A percentile compares a stretch with the other conserved stretches of the same genome.
Conservation (phyloP, 2,888 invertebrate genomes). For the Aspidiotus rigidus region DNA sequence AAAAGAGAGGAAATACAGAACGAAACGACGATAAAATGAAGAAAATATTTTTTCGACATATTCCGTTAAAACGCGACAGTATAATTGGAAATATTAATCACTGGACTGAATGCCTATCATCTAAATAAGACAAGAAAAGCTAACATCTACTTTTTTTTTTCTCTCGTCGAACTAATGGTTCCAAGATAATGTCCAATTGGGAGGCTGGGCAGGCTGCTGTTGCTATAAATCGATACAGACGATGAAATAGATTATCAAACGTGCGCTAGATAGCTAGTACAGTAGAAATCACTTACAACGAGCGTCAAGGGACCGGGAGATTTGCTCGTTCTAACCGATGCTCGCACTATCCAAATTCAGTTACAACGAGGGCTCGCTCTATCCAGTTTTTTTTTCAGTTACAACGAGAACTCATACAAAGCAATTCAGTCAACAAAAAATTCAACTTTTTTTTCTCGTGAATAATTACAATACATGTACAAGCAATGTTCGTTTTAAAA, state of each 20-base stretch:
- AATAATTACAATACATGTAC: too few species aligned
- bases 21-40: neutral
- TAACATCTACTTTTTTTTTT: conserved; percentile 13
- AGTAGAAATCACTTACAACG: neutral
- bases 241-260: neutral
- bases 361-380: too few species aligned
- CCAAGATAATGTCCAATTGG: conserved; percentile 29
- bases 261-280: neutral
- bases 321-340: too few species aligned
- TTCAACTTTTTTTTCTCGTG: too few species aligned
- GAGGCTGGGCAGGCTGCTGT: conserved; percentile 18
- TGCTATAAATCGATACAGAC: neutral
- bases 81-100: conserved; percentile 13
- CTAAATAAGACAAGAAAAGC: neutral
- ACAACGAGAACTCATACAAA: too few species aligned
- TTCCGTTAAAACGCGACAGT: conserved; percentile 12
- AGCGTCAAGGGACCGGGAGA: too few species aligned
- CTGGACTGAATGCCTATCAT: neutral
- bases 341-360: too few species aligned
- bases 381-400: too few species aligned
- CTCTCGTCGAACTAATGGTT: conserved; percentile 19
- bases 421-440: too few species aligned
- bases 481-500: too few species aligned
- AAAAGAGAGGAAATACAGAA: too few species aligned
- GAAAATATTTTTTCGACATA: conserved; percentile 8